Base-by-base conservation (phyloP, 2,797 vertebrate species). In the Columba guinea region DNA sequence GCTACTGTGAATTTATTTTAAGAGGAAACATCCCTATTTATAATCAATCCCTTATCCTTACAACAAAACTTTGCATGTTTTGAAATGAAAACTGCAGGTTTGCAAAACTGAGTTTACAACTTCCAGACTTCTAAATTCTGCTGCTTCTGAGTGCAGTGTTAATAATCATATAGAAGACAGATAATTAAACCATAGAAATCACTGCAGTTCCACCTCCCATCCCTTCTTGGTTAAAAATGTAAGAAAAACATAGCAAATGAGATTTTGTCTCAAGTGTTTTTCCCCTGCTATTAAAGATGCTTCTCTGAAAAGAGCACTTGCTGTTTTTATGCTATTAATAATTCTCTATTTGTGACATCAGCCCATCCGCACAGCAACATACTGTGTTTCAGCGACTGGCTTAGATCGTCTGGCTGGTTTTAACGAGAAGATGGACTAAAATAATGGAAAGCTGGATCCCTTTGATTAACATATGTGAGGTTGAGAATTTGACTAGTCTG, bases 251-350 rank as follows among this genome's bases (percentile, higher is more conserved):
- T 7, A 87, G 64, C 71, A 93, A 86, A 96, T 68, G 32, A 75
- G 75, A 87, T 81, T 83, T 87, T 95, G 85, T 78, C 92, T 67
- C 81, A 85, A 92, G 83, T 89, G n/a, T 71, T 82, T 77, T 86
- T 5, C 56, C 87, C 84, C 89, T 91, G 79, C 87, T 96, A 96
- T 96, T 96, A 96, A 94, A 94, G 92, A 95, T 78, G 80, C 44
- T 65, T 68, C 58, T 70, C 58, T 64, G 85, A 80, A 90, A 96
- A 95, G 73, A 89, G 83, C 93, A 76, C 94, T 96, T 85, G 85
- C 87, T 95, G 87, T 2, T 95, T 95, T 89, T 44, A 53, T 53
- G 59, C 97, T 97, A 91, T 97, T 97, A 96, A 96, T 96, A 97
- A 93, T 87, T 89, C 91, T 84, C 32, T 34, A 24, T 87, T 91